Evolutionary conservation across 2,888 invertebrate species (phyloP).

Genomic region (Morpho helenor): DNA sequence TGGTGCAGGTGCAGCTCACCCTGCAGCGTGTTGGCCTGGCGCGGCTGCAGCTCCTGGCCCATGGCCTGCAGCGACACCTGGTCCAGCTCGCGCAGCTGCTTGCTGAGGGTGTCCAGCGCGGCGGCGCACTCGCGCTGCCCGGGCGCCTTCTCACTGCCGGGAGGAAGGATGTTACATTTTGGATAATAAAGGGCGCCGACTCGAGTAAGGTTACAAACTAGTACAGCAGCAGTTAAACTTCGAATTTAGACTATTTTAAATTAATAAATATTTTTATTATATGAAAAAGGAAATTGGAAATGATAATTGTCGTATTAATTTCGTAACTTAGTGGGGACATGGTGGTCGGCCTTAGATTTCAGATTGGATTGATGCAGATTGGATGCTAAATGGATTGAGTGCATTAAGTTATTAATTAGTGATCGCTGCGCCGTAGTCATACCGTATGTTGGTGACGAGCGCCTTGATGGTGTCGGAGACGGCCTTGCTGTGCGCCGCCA

Average conservation of each 20-base stretch:
- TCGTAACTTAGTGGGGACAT: no score
- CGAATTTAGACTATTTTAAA: no score
- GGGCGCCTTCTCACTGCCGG: conserved; percentile 92
- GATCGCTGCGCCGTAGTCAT: conserved; percentile 7
- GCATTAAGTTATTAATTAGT: no score
- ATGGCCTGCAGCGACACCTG: conserved; percentile 92
- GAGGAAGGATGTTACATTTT: neutral
- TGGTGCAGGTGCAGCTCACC: conserved; percentile 40
- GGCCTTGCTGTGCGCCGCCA: conserved; percentile 95
- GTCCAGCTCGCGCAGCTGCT: conserved; percentile 89
- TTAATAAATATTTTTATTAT: no score
- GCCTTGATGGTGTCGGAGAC: conserved; percentile 98
- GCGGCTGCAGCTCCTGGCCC: conserved; percentile 85
- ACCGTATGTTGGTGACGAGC: conserved; percentile 94
- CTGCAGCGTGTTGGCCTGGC: conserved; percentile 85
- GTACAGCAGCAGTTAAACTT: no score
- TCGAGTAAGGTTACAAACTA: no score
- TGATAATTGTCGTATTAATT: no score
- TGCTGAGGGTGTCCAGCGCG: conserved; percentile 87
- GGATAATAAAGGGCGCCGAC: no score
- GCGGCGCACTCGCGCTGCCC: conserved; percentile 96
- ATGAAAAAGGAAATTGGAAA: no score
- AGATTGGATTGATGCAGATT: no score
- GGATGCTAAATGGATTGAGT: no score
- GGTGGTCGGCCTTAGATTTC: no score